phyloP scores from a whole-genome alignment of 1,140 invertebrate species.

The Magallana ariakensis region DNA sequence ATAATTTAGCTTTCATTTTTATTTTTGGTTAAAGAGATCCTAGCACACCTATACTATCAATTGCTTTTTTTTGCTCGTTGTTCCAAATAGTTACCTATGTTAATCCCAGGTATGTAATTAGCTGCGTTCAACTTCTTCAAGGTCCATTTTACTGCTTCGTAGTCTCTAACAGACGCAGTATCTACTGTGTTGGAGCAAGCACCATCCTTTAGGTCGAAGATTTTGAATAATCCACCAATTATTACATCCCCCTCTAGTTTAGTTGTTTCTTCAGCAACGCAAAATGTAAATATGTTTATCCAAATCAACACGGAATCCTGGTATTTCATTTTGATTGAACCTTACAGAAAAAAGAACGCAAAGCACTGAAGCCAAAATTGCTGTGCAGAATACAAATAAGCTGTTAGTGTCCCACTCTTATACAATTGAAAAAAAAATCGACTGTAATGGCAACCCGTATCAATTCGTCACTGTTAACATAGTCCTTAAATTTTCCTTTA shows the following conservation, averaged over 20 bases:
- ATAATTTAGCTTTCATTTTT: too few species aligned
- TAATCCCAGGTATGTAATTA: slow-evolving; percentile 4
- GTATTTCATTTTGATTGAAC: not conserved
- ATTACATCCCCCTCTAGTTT: not conserved
- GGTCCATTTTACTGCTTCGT: slow-evolving; percentile 20
- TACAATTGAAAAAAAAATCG: too few species aligned
- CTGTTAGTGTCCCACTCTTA: too few species aligned
- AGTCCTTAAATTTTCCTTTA: too few species aligned
- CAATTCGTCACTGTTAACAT: too few species aligned
- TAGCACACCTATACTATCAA: too few species aligned
- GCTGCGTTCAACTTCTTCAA: not conserved
- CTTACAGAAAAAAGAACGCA: too few species aligned
- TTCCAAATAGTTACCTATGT: not conserved
- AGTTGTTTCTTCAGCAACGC: not conserved
- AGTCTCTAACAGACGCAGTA: not conserved
- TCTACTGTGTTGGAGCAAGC: not conserved
- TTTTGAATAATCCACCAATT: not conserved
- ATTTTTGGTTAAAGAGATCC: too few species aligned
- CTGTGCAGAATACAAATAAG: too few species aligned
- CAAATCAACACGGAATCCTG: not conserved
- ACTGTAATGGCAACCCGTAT: too few species aligned
- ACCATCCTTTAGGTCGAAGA: not conserved
- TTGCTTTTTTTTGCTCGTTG: too few species aligned
- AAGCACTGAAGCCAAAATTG: too few species aligned
- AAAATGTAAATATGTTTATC: not conserved